Evolutionary conservation across 2,797 vertebrate genomes (phyloP), one percentile per base, ranked within the genome.

Genomic region (Cyclura pinguis): DNA sequence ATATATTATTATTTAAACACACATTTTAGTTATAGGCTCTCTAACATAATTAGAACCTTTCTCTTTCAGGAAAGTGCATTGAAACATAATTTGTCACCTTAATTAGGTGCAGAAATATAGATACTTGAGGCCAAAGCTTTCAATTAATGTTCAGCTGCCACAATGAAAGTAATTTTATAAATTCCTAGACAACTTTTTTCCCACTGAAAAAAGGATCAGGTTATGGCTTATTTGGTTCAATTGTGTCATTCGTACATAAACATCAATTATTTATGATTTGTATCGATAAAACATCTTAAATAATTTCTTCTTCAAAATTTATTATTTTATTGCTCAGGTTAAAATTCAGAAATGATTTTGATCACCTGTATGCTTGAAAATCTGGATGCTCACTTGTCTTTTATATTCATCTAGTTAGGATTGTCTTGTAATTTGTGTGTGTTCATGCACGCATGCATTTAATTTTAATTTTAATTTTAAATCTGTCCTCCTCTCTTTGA

Each of bases 1-100:
- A n/a, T n/a, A n/a, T n/a, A n/a, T 93, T 95, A 94, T 94, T 95
- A 96, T 96, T 95, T 95, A 96, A 96, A 94, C 93, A 91, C 95
- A 88, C 95, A 95, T 96, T 96, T 95, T 92, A 95, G 88, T 82
- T 94, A 91, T 90, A 95, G 93, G 92, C 90, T 94, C 92, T 92
- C 89, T 95, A 96, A 96, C 91, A 94, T 95, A 96, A 95, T 97
- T 95, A 91, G 90, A 94, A 92, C 89, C 92, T 97, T 96, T 95
- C 95, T 96, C 94, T 95, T 92, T 93, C 93, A 91, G 94, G 47
- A 73, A 92, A 95, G 92, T 96, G 96, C 96, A 93, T 93, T 91
- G 93, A 94, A 96, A 92, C 93, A 93, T 92, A 96, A 96, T 96
- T 93, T 94, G 91, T 95, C 94, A 81, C 89, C 91, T 95, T 96